A percentile compares a stretch with the other conserved stretches of the same genome.
Conservation (phyloP, 2,888 invertebrate species). For the Pharmacophagus antenor region DNA sequence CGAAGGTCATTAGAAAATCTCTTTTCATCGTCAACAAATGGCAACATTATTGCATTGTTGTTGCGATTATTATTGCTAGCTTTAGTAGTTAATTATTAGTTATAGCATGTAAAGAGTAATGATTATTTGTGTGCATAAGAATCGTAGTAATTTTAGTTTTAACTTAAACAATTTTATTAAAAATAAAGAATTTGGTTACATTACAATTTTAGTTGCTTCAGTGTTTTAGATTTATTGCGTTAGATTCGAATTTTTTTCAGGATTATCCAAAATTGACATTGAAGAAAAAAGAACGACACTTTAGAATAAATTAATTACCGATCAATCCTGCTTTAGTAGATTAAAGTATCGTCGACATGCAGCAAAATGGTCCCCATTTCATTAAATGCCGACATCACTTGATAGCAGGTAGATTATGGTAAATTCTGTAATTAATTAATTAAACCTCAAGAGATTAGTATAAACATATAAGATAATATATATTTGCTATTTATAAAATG, state of each 20-base stretch:
- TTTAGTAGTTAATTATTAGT: background rate
- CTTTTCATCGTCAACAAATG: background rate
- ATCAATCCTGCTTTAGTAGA: slow-evolving; percentile 15
- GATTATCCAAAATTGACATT: background rate
- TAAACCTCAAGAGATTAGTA: background rate
- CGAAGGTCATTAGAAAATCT: background rate
- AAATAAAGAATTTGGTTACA: background rate
- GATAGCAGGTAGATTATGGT: slow-evolving; percentile 3
- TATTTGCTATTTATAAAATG: too few species aligned
- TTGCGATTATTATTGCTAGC: too few species aligned
- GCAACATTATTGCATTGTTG: background rate
- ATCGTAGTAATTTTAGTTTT: background rate
- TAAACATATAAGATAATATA: too few species aligned
- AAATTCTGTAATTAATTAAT: background rate
- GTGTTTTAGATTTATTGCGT: background rate
- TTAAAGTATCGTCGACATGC: slow-evolving; percentile 10
- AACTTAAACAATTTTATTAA: background rate
- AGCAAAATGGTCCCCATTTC: slow-evolving; percentile 11
- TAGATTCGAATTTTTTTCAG: background rate
- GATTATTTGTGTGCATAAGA: background rate
- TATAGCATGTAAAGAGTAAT: background rate
- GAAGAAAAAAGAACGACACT: background rate
- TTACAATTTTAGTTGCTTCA: too few species aligned
- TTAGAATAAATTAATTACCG: slow-evolving; percentile 12
- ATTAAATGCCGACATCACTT: slow-evolving; percentile 9